Evolutionary conservation across 2,797 vertebrate species (phyloP), one percentile per base, ranked within the genome.

Genomic region (Spea hammondii): DNA sequence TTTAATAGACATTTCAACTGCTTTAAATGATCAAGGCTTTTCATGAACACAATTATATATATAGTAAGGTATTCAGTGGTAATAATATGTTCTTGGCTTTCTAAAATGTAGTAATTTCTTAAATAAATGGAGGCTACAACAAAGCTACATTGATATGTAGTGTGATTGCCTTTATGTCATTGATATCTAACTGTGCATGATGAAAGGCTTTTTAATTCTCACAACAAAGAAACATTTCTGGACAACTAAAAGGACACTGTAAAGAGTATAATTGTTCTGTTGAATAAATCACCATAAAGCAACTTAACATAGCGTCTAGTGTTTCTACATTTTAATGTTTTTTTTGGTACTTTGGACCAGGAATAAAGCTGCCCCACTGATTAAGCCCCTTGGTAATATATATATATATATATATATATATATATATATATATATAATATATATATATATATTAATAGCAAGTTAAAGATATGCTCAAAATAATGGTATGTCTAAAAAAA

Each of bases 171-270:
- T 89, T 88, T 85, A 88, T 88, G 83, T 82, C 81, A 84, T 53
- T 83, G 82, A 85, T 85, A 83, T 85, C 88, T 89, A 88, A 84
- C 89, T 88, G 88, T 86, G 88, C 62, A 74, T 85, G 85, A 88
- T 88, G 85, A 87, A 57, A 86, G 62, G 77, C 60, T 86, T 86
- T 87, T 86, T 86, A 88, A 88, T 82, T 87, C 79, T 85, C 81
- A 83, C 82, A 84, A 88, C 62, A 88, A 85, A 74, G 86, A 65
- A 12, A 85, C 11, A 80, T 79, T 85, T 85, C 84, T 85, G 66
- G 73, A 76, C 74, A 76, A 11, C 65, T 80, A 80, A 83, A 84
- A 79, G 77, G 83, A 84, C 83, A 78, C 76, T 51, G 47, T 53
- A 82, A 79, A 83, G 84, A 83, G 44, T 72, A 83, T 71, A 64